Evolutionary conservation across 1,140 invertebrate genomes (phyloP).

Genomic region (Chironomus striatipennis): DNA sequence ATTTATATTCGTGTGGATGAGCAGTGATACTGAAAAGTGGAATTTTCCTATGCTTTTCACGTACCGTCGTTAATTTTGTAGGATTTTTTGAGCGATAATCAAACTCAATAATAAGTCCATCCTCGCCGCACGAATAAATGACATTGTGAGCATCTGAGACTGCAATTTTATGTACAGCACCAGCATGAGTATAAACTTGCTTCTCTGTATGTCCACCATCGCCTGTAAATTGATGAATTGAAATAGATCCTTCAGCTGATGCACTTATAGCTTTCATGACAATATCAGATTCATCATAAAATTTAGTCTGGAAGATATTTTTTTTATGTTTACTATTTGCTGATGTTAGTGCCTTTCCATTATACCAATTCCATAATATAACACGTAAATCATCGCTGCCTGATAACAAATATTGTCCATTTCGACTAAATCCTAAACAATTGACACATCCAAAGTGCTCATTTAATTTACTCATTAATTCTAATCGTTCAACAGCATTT

Average conservation of each 20-base stretch:
- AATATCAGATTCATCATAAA: conserved; percentile 48
- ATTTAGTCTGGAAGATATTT: conserved; percentile 85
- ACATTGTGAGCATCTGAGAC: conserved; percentile 40
- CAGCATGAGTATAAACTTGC: conserved; percentile 28
- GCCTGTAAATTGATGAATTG: conserved; percentile 34
- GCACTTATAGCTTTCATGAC: conserved; percentile 79
- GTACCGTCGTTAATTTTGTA: conserved; percentile 18
- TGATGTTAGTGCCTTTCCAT: not conserved
- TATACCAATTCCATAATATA: conserved; percentile 85
- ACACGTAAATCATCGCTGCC: conserved; percentile 85
- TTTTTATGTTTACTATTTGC: conserved; percentile 49
- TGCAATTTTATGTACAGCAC: conserved; percentile 35
- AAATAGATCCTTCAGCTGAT: conserved; percentile 81
- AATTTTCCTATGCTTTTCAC: conserved; percentile 37
- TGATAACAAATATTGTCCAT: conserved; percentile 58
- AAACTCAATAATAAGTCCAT: conserved; percentile 68
- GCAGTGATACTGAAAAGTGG: conserved; percentile 78
- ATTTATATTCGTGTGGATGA: conserved; percentile 73
- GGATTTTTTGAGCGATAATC: conserved; percentile 62
- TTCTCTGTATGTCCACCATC: conserved; percentile 28
- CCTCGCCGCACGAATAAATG: conserved; percentile 81
- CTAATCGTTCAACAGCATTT: conserved; percentile 68
- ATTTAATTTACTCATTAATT: conserved; percentile 67
- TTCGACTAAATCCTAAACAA: conserved; percentile 79
- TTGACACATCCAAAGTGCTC: conserved; percentile 87